phyloP scores from a whole-genome alignment of 2,888 invertebrate species.

The Agelastica alni region DNA sequence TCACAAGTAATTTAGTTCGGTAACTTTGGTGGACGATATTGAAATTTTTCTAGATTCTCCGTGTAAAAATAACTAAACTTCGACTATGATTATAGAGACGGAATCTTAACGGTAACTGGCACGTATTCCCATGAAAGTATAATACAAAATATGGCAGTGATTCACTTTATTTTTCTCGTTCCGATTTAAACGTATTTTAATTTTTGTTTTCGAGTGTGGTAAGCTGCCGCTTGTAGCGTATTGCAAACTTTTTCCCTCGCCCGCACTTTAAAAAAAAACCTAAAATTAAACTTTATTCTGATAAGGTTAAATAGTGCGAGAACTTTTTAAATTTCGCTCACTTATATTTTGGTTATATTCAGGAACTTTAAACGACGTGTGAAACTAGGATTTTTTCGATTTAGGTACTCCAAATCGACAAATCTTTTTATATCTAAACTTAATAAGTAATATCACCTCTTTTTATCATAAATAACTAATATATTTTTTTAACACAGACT shows the following conservation, averaged over 20 bases:
- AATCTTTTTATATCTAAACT: not conserved
- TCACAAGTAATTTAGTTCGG: not conserved
- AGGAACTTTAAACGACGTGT: constrained; percentile 21
- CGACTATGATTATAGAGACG: constrained; percentile 11
- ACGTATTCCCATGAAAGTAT: constrained; percentile 14
- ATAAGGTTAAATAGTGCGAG: constrained; percentile 24
- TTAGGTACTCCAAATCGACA: too few relatives aligned
- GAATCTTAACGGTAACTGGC: constrained; percentile 23
- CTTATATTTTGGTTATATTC: not conserved
- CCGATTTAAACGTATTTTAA: too few relatives aligned
- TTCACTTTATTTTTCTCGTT: too few relatives aligned
- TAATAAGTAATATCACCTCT: not conserved
- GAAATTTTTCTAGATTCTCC: not conserved
- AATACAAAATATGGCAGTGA: constrained; percentile 28
- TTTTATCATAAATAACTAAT: not conserved
- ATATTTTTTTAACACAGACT: too few relatives aligned
- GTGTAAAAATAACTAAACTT: not conserved
- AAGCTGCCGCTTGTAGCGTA: constrained; percentile 56
- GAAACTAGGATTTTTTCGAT: too few relatives aligned
- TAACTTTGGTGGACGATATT: not conserved
- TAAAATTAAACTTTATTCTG: constrained; percentile 21
- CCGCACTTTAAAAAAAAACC: constrained; percentile 47
- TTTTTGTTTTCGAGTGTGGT: constrained; percentile 50
- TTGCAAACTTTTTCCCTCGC: constrained; percentile 57
- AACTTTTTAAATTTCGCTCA: constrained; percentile 8